Evolutionary conservation across 1,140 invertebrate genomes (phyloP).

Genomic region (Euglossa dilemma): DNA sequence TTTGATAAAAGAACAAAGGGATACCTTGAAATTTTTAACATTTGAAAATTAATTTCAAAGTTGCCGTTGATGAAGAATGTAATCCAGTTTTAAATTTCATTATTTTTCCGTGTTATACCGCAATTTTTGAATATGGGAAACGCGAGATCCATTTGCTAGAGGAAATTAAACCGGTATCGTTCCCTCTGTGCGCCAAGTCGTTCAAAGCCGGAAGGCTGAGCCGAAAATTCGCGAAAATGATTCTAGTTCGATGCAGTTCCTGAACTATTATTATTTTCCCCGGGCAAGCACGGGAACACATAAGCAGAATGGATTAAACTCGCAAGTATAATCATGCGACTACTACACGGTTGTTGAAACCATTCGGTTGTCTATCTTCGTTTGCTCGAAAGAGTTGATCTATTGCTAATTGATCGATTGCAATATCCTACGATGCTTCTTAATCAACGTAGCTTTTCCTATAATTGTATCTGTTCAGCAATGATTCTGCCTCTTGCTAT

Average conservation of each 20-base stretch:
- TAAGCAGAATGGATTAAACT: neutral
- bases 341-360: constrained; percentile 11
- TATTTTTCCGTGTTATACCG: neutral
- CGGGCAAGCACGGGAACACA: neutral
- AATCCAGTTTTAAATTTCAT: no score
- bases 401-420: neutral
- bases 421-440: no score
- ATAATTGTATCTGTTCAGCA: neutral
- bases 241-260: constrained; percentile 9
- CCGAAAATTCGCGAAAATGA: constrained; percentile 9
- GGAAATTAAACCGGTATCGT: neutral
- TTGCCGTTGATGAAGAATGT: no score
- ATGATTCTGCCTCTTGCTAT: no score
- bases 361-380: neutral
- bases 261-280: constrained; percentile 29
- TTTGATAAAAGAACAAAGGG: no score
- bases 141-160: neutral
- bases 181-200: neutral
- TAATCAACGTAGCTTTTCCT: neutral
- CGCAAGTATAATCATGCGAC: neutral
- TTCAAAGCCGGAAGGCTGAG: neutral
- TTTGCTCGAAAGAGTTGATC: neutral
- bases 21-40: no score
- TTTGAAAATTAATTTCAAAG: no score
- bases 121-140: neutral